Evolutionary conservation across 2,113 vertebrate genomes (phyloP), one percentile per base, ranked within the genome.

Genomic region (Madoqua kirkii): DNA sequence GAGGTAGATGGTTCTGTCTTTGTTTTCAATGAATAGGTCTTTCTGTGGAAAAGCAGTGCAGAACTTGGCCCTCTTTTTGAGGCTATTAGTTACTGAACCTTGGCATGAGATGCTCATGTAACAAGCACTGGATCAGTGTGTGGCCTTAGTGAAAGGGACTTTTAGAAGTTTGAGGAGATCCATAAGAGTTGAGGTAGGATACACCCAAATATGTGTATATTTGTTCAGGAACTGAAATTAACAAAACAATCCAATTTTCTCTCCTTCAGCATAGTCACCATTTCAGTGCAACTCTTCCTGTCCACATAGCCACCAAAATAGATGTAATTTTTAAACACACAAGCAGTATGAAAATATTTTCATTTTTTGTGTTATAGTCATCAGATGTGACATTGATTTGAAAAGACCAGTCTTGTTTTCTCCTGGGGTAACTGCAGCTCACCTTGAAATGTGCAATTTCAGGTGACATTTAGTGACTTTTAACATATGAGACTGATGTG

Each of bases 11-110:
- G 59, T n/a, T 94, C 48, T 0, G 0, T 97, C 95, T 95, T 91
- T 4, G 27, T 94, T 98, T 78, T 78, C 64, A 81, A 71, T 98
- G 97, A 98, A 97, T 91, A 94, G 95, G 23, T 82, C 23, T 92
- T 82, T 94, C 94, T 89, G 29, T 95, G 85, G 33, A 94, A 97
- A 79, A 85, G 57, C 84, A 62, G 85, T 1, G 19, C 54, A 82
- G 90, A 62, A 16, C 43, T 54, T 95, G 93, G 33, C 31, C 96
- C 15, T 11, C 62, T 97, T 52, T 97, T 57, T 92, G 5, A 76
- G 76, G n/a, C 6, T 59, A 14, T 97, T 96, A 92, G 36, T 86
- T 89, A 81, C 7, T 33, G 43, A 79, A 71, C 14, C 8, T 83
- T 91, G 62, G 78, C 19, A 9, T 97, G 48, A 14, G 92, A 83